Percentiles rank a stretch among this genome's conserved stretches.
These are phyloP conservation scores for Sturnira hondurensis DNA, from an alignment of 2,113 vertebrate species.

Conservation along the genomic window DNA sequence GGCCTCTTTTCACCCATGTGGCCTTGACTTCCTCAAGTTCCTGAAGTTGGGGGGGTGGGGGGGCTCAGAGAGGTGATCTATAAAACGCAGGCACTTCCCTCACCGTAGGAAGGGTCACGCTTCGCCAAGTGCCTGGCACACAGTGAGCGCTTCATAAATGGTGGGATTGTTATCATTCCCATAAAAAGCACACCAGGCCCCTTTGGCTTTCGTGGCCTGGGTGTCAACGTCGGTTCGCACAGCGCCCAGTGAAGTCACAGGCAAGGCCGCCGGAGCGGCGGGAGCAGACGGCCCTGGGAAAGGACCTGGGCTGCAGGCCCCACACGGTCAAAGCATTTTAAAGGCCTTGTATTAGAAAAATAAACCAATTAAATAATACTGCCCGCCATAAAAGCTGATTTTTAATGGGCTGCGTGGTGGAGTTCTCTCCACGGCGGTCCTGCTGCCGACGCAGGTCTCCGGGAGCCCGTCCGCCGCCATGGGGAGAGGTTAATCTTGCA, in stretches of 20 bases:
- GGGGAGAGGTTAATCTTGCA: slow-evolving; percentile 61
- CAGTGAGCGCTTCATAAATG: neutral
- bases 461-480: slow-evolving; percentile 55
- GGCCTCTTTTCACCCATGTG: neutral
- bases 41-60: neutral
- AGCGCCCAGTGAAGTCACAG: neutral
- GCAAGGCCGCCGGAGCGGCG: neutral
- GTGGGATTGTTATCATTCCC: neutral
- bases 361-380: slow-evolving; percentile 72
- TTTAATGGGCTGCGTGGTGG: slow-evolving; percentile 52
- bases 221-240: neutral
- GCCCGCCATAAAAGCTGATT: slow-evolving; percentile 63
- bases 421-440: slow-evolving; percentile 39
- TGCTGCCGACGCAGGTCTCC: neutral
- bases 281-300: neutral
- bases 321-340: slow-evolving; percentile 42
- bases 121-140: neutral
- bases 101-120: rapidly evolving
- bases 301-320: slow-evolving; percentile 25
- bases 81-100: neutral
- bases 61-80: neutral
- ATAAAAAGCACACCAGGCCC: neutral
- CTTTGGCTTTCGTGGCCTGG: slow-evolving; percentile 32
- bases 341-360: slow-evolving; percentile 68
- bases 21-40: neutral